Evolutionary conservation across 2,113 vertebrate genomes (phyloP).

Genomic region (Heptranchias perlo): DNA sequence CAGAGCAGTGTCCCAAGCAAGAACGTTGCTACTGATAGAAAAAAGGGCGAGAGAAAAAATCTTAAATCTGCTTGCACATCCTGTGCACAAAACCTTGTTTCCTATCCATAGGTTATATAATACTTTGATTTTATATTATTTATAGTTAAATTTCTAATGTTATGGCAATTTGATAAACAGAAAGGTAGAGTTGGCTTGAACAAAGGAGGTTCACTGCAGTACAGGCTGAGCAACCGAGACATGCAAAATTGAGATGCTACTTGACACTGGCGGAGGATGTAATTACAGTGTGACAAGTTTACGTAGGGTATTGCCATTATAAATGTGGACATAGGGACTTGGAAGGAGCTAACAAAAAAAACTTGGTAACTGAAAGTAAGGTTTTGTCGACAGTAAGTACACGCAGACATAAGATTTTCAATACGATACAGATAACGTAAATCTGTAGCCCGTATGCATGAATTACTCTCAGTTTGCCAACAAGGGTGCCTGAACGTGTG

Average conservation of each 20-base stretch:
- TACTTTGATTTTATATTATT: background rate
- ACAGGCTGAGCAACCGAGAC: too few relatives aligned
- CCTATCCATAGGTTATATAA: background rate
- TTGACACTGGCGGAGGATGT: too few relatives aligned
- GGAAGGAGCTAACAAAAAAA: background rate
- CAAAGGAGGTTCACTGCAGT: background rate
- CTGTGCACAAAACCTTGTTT: background rate
- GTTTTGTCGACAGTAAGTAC: background rate
- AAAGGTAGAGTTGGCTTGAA: background rate
- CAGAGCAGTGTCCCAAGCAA: background rate
- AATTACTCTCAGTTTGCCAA: background rate
- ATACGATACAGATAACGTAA: background rate
- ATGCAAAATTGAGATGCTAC: too few relatives aligned
- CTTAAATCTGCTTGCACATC: background rate
- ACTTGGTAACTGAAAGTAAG: background rate
- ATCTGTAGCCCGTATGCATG: background rate
- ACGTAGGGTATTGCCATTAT: background rate
- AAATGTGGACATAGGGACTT: background rate
- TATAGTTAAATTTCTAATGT: background rate
- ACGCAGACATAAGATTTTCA: background rate
- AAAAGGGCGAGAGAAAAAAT: background rate
- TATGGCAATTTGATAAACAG: too few relatives aligned
- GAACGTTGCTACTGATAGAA: background rate
- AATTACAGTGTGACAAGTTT: too few relatives aligned
- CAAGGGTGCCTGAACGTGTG: background rate